Evolutionary conservation across 2,113 vertebrate genomes (phyloP).

Genomic region (Takifugu bimaculatus): DNA sequence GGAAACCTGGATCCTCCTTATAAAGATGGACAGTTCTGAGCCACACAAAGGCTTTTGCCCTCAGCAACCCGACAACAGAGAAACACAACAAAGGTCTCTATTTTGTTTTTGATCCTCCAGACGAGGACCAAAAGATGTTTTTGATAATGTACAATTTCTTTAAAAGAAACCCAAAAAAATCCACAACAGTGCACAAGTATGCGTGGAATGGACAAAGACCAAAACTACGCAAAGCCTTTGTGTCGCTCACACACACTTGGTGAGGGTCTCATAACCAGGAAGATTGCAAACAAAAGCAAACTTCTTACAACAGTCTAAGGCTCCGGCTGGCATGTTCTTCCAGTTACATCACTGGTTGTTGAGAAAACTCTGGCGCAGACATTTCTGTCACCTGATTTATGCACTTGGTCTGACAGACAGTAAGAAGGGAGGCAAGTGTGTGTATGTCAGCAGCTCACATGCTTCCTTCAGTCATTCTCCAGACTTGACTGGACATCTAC

Average conservation of each 20-base stretch:
- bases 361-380: neutral
- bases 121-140: slow-evolving; percentile 11
- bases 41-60: slow-evolving; percentile 10
- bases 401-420: slow-evolving; percentile 1
- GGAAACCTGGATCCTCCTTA: neutral
- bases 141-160: slow-evolving; percentile 15
- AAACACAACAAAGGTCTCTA: slow-evolving; percentile 5
- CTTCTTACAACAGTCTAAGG: neutral
- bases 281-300: neutral
- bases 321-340: neutral
- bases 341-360: neutral
- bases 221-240: too few species aligned
- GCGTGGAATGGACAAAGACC: neutral
- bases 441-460: neutral
- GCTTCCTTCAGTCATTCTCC: slow-evolving; percentile 17
- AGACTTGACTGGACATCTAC: slow-evolving; percentile 3
- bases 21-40: neutral
- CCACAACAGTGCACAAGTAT: neutral
- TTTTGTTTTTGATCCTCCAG: neutral
- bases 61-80: neutral
- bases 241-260: neutral
- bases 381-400: slow-evolving; percentile 34
- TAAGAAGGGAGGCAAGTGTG: slow-evolving; percentile 30
- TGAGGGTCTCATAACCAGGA: neutral
- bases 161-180: neutral